Percentiles rank a stretch among this genome's conserved stretches.
Conservation (phyloP, 2,797 vertebrate species). For the Thaleichthys pacificus region DNA sequence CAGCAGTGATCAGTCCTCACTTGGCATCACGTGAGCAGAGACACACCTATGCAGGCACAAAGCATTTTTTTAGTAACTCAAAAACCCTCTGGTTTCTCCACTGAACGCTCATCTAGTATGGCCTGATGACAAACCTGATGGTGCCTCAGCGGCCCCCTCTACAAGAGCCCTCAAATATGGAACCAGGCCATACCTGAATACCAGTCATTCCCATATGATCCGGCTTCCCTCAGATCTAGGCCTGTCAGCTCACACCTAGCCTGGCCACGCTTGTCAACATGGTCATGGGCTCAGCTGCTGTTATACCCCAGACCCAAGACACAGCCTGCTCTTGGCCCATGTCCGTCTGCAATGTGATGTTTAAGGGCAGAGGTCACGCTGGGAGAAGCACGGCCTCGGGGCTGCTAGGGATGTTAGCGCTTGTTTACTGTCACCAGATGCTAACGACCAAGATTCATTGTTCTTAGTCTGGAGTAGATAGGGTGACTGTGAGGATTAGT, state of each 20-base stretch:
- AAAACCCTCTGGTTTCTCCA: neutral
- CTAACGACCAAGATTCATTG: no score
- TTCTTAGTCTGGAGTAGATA: no score
- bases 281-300: conserved; percentile 45
- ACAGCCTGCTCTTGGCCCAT: neutral
- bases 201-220: neutral
- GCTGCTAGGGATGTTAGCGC: no score
- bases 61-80: neutral
- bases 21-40: neutral
- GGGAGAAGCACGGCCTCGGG: no score
- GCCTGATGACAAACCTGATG: no score
- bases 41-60: conserved; percentile 3
- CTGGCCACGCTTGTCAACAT: neutral
- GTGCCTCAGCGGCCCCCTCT: no score
- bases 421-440: no score
- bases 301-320: conserved; percentile 21
- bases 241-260: conserved; percentile 17
- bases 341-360: neutral
- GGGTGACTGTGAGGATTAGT: no score
- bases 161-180: no score
- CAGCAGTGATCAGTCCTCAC: neutral
- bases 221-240: neutral
- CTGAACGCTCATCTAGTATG: neutral
- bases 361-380: neutral
- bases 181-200: no score